phyloP scores from a whole-genome alignment of 2,888 invertebrate genomes.

The Andricus quercusramuli region DNA sequence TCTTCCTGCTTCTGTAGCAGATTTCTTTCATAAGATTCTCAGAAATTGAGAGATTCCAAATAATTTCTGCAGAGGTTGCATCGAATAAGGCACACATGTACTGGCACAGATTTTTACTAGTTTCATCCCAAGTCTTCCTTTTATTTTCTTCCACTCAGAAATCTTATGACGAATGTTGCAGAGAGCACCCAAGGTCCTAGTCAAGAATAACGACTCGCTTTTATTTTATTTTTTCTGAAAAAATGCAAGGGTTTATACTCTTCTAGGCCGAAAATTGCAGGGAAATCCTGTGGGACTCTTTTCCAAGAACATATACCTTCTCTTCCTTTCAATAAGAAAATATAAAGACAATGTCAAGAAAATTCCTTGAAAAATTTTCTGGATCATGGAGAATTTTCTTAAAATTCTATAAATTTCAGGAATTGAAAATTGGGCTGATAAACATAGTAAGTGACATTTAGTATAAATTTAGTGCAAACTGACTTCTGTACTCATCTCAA shows the following conservation, averaged over 20 bases:
- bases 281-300: background rate
- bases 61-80: background rate
- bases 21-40: background rate
- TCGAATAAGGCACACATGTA: background rate
- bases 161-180: background rate
- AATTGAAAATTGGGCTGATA: no score
- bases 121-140: background rate
- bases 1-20: background rate
- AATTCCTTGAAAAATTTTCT: background rate
- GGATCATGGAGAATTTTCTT: no score
- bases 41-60: background rate
- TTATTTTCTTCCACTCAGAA: background rate
- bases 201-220: slow-evolving; percentile 22
- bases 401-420: no score
- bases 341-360: background rate
- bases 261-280: background rate
- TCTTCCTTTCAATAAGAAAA: background rate
- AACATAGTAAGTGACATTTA: no score
- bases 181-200: background rate
- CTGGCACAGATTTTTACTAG: background rate
- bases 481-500: no score
- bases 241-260: background rate
- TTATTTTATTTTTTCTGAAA: background rate
- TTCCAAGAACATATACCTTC: background rate
- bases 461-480: no score